Conservation (phyloP, 2,888 invertebrate genomes). For the Buathra laborator region DNA sequence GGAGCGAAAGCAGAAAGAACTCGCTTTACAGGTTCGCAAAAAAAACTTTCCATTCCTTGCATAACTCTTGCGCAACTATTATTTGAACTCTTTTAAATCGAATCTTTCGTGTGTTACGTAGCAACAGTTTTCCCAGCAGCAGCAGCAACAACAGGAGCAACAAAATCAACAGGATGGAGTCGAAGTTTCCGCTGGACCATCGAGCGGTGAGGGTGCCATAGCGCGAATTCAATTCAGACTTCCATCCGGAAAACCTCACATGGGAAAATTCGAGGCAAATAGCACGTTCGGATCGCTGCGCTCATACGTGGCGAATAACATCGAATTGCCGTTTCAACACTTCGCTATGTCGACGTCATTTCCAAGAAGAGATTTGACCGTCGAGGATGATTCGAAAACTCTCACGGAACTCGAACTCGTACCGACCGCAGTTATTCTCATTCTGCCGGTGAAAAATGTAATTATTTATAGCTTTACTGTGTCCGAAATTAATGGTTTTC, state of each 20-base stretch:
- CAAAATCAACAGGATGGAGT: slow-evolving; percentile 36
- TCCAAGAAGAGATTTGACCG: slow-evolving; percentile 90
- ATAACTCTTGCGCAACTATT: not conserved
- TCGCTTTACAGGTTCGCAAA: slow-evolving; percentile 75
- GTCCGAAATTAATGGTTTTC: too few species aligned
- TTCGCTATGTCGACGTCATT: slow-evolving; percentile 92
- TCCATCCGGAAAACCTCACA: slow-evolving; percentile 92
- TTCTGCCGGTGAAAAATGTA: slow-evolving; percentile 87
- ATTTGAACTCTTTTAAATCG: slow-evolving; percentile 4
- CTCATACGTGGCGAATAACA: slow-evolving; percentile 86
- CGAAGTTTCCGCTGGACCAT: slow-evolving; percentile 10
- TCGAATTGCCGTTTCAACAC: slow-evolving; percentile 86
- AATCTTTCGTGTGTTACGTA: slow-evolving; percentile 27
- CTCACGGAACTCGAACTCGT: slow-evolving; percentile 90
- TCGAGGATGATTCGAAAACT: slow-evolving; percentile 86
- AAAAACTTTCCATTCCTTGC: slow-evolving; percentile 10
- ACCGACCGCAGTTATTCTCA: slow-evolving; percentile 92
- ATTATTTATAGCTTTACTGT: slow-evolving; percentile 49
- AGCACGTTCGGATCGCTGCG: slow-evolving; percentile 88
- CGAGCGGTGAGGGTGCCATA: slow-evolving; percentile 80
- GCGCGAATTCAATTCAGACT: slow-evolving; percentile 94
- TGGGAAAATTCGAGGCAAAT: slow-evolving; percentile 90
- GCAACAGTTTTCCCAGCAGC: slow-evolving; percentile 52
- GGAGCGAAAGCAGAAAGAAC: slow-evolving; percentile 87
- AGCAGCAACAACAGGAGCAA: slow-evolving; percentile 57